Conservation (phyloP, 2,113 vertebrate genomes). For the Halichoerus grypus region DNA sequence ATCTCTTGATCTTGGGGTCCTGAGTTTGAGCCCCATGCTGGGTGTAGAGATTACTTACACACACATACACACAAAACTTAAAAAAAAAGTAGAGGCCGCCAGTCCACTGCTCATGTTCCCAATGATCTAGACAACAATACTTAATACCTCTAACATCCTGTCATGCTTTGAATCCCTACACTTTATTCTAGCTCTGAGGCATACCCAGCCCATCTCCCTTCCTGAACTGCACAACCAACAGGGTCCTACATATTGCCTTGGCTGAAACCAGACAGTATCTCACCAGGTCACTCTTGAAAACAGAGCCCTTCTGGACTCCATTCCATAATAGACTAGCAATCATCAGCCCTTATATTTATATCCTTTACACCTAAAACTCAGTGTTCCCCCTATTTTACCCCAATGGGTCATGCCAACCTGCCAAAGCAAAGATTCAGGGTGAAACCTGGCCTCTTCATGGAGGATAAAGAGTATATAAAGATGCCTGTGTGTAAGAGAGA, state of each 20-base stretch:
- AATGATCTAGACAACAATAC: background rate
- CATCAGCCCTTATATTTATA: conserved; percentile 1
- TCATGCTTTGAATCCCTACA: background rate
- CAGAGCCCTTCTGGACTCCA: background rate
- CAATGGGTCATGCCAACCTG: background rate
- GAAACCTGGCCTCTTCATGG: conserved; percentile 7
- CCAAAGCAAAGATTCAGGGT: conserved; percentile 4
- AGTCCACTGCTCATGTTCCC: background rate
- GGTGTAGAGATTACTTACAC: background rate
- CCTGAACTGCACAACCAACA: conserved; percentile 23
- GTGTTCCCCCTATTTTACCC: background rate
- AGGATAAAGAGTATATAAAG: conserved; percentile 62
- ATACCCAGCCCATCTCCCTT: background rate
- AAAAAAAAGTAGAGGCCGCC: conserved; percentile 12
- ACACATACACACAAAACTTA: background rate
- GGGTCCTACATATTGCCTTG: background rate
- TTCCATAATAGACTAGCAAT: background rate
- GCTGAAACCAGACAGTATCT: background rate
- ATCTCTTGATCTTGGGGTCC: background rate
- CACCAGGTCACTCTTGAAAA: conserved; percentile 5
- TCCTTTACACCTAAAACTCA: conserved; percentile 20
- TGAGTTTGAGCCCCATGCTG: background rate
- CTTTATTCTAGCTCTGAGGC: background rate
- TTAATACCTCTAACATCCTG: background rate
- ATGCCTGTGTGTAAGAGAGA: conserved; percentile 21